Percentiles rank a stretch among this genome's conserved stretches.
phyloP scores from a whole-genome alignment of 2,888 invertebrate genomes.

The Calameuta idolon region DNA sequence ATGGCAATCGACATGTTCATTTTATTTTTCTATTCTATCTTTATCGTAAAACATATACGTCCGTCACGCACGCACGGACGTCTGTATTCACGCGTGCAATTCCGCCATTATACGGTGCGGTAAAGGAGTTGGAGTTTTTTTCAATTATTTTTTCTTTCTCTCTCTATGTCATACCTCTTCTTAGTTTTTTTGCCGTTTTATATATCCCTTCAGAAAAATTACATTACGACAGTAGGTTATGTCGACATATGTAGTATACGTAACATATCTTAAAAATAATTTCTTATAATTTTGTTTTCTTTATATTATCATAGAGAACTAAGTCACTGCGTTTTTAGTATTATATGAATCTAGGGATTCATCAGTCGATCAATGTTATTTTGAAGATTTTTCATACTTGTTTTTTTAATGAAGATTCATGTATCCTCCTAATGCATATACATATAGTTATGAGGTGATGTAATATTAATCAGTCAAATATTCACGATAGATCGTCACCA shows the following conservation, averaged over 20 bases:
- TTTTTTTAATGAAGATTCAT: not conserved
- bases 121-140: not conserved
- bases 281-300: too few species aligned
- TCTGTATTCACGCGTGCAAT: not conserved
- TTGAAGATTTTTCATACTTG: too few species aligned
- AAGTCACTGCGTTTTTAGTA: not conserved
- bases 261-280: too few species aligned
- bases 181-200: not conserved
- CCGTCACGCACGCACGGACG: slow-evolving; percentile 5
- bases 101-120: not conserved
- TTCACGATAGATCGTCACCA: not conserved
- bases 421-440: not conserved
- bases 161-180: not conserved
- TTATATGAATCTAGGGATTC: too few species aligned
- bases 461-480: not conserved
- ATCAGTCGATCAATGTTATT: too few species aligned
- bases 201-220: not conserved
- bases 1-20: not conserved
- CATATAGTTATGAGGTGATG: not conserved
- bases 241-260: not conserved
- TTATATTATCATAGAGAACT: not conserved
- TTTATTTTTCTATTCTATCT: not conserved
- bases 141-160: not conserved
- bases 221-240: not conserved
- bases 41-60: not conserved